Base-by-base conservation (phyloP, 2,888 invertebrate species). In the Pachliopta kotzebuea region DNA sequence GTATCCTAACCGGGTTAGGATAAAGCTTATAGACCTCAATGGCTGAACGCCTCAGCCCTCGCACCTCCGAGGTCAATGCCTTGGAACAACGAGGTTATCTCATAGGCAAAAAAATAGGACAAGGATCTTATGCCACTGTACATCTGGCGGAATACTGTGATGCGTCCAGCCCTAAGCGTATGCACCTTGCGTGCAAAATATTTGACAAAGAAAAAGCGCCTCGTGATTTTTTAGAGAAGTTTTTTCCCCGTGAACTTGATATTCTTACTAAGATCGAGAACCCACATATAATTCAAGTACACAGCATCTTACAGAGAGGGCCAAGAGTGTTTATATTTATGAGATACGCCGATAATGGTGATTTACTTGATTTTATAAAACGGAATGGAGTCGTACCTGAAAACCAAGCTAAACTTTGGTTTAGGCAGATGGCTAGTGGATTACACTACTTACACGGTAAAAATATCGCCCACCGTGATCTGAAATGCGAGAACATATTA, bases 401-500 rank as follows among this genome's bases (percentile, higher is more conserved):
- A 80, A 93, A 94, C 66, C 96, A 96, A 80, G 94, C 96, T 0
- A 96, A 95, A 79, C 91, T 95, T 37, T 97, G 97, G 97, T 98
- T 97, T 81, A 90, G 95, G 67, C 97, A 97, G 89, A 96, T 98
- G 94, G 94, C 95, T 20, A 94, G 94, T 77, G 97, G 97, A 0
- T 86, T 98, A 18, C 95, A 95, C 74, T 98, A 98, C 80, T 92
- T 98, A 21, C 98, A 98, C 79, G 93, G 93, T 67, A 95, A 95
- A 77, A 96, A 97, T 74, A 96, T 98, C 68, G 96, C 96, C 1
- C 98, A 98, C 80, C 93, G 98, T 60, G 98, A 98, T 84, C 86
- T 98, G n/a, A 98, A 98, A 86, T 98, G 98, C 82, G 98, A 98
- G 85, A 98, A 98, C 80, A 95, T 98, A 70, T 86, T 97, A 37